Evolutionary conservation across 2,888 invertebrate genomes (phyloP).

Genomic region (Callimorpha dominula): DNA sequence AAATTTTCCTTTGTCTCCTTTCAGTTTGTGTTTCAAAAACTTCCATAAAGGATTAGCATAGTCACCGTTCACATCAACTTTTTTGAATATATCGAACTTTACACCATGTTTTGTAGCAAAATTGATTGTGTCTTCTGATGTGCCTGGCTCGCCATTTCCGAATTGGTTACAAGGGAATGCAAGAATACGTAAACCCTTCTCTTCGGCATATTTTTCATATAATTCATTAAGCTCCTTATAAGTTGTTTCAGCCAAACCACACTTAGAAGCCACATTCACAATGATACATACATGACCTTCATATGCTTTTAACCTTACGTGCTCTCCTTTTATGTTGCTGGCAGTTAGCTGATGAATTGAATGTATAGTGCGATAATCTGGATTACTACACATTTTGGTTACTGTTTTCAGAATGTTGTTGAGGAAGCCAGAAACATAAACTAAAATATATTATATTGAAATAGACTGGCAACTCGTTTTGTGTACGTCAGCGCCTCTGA

Average conservation of each 20-base stretch:
- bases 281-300: constrained; percentile 90
- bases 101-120: constrained; percentile 83
- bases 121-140: constrained; percentile 79
- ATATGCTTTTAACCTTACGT: constrained; percentile 90
- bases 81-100: constrained; percentile 86
- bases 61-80: constrained; percentile 86
- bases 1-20: constrained; percentile 78
- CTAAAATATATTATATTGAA: too few species aligned
- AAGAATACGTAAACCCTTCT: constrained; percentile 87
- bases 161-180: constrained; percentile 94
- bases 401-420: neutral
- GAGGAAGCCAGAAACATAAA: too few species aligned
- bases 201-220: constrained; percentile 88
- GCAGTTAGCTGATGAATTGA: constrained; percentile 91
- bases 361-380: constrained; percentile 86
- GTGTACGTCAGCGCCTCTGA: too few species aligned
- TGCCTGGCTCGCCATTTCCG: constrained; percentile 86
- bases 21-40: constrained; percentile 75
- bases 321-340: constrained; percentile 90
- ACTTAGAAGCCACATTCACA: constrained; percentile 93
- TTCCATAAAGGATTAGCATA: constrained; percentile 86
- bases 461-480: too few species aligned
- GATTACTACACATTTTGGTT: constrained; percentile 18
- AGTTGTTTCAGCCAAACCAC: constrained; percentile 90
- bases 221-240: constrained; percentile 91